Conservation (phyloP, 2,113 vertebrate genomes). For the Scophthalmus maximus region DNA sequence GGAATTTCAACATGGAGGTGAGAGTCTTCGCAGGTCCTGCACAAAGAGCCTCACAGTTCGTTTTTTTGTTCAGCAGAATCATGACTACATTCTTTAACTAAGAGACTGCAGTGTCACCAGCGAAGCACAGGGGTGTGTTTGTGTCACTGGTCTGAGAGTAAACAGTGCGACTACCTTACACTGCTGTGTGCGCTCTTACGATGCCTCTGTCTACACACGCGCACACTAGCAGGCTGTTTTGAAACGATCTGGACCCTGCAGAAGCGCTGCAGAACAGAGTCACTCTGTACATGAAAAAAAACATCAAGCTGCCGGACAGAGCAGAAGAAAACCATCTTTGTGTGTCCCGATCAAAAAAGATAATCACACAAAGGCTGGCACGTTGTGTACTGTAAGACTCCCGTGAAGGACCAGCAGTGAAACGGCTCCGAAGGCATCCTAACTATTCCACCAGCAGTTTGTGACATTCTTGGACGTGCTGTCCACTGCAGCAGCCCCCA, state of each 20-base stretch:
- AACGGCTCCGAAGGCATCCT: constrained; percentile 57
- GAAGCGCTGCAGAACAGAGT: constrained; percentile 52
- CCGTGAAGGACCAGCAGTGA: constrained; percentile 44
- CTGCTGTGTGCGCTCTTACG: constrained; percentile 60
- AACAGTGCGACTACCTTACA: constrained; percentile 72
- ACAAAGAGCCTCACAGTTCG: constrained; percentile 57
- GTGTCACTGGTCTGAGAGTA: constrained; percentile 76
- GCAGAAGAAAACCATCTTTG: constrained; percentile 58
- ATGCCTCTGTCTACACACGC: constrained; percentile 36
- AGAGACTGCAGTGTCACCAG: constrained; percentile 56
- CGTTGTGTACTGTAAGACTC: constrained; percentile 24
- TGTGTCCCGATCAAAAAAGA: constrained; percentile 43
- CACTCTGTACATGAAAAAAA: constrained; percentile 27
- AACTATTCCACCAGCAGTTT: constrained; percentile 75
- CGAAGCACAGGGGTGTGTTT: constrained; percentile 56
- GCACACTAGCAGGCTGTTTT: constrained; percentile 46
- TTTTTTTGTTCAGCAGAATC: constrained; percentile 45
- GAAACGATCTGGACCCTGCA: constrained; percentile 20
- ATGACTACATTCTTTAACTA: constrained; percentile 56
- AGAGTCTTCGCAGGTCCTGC: constrained; percentile 79
- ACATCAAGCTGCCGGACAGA: constrained; percentile 22
- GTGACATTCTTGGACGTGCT: constrained; percentile 72
- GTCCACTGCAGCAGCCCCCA: constrained; percentile 44
- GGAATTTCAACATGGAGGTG: constrained; percentile 79
- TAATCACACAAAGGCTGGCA: constrained; percentile 47